Conservation (phyloP, 1,140 invertebrate species). For the Heliconius melpomene region DNA sequence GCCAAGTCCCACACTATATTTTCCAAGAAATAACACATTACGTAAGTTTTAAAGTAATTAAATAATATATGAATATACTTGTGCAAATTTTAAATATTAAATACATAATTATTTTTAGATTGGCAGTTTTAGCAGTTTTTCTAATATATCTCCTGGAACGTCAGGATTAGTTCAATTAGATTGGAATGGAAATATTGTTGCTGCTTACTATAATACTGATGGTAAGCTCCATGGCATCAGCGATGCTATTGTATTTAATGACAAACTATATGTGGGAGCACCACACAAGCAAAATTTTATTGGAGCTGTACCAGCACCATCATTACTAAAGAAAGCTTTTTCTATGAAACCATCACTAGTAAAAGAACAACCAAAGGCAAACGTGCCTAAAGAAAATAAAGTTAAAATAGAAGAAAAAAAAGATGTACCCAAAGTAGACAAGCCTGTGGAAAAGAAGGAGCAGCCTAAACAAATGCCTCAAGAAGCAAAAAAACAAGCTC, state of each 20-base stretch:
- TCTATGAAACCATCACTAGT: constrained; percentile 25
- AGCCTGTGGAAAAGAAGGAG: constrained; percentile 27
- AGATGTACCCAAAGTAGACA: constrained; percentile 26
- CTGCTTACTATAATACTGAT: constrained; percentile 82
- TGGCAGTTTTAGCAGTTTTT: constrained; percentile 70
- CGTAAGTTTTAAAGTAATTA: constrained; percentile 71
- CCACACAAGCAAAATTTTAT: constrained; percentile 85
- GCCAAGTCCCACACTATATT: constrained; percentile 82
- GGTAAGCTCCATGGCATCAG: constrained; percentile 75
- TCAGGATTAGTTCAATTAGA: constrained; percentile 83
- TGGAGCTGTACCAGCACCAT: constrained; percentile 81
- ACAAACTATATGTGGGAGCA: constrained; percentile 83
- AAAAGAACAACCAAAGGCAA: constrained; percentile 40
- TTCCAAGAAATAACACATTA: constrained; percentile 79
- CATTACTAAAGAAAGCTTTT: constrained; percentile 80
- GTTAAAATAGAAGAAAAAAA: constrained; percentile 39
- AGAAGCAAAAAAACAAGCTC: constrained; percentile 8
- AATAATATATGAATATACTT: neutral
- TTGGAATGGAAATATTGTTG: constrained; percentile 85
- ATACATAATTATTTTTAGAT: constrained; percentile 64
- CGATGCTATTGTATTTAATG: constrained; percentile 83
- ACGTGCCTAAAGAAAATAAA: constrained; percentile 35
- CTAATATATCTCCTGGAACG: constrained; percentile 60
- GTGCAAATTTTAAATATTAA: neutral
- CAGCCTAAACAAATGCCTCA: constrained; percentile 20